These are phyloP conservation scores for Anaspis maculata DNA, from an alignment of 2,888 invertebrate species.

Conservation along the genomic window DNA sequence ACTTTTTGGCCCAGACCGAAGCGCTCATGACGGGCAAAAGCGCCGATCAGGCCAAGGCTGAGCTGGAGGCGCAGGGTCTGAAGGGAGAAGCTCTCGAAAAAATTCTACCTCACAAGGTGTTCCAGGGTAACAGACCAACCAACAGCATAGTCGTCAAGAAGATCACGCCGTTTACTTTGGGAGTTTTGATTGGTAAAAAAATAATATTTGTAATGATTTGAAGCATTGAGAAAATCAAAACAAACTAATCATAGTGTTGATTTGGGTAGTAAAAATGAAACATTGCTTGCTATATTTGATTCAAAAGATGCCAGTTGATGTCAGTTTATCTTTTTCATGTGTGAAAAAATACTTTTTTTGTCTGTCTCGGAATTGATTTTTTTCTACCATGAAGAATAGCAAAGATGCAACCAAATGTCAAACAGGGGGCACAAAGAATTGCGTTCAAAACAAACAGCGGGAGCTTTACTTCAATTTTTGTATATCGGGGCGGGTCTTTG, in stretches of 20 bases:
- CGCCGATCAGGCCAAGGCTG: slow-evolving; percentile 57
- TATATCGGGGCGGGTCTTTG: background rate
- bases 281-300: too few species aligned
- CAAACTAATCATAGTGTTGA: too few species aligned
- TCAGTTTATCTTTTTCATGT: too few species aligned
- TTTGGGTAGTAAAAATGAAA: too few species aligned
- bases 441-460: too few species aligned
- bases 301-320: too few species aligned
- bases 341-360: too few species aligned
- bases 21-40: slow-evolving; percentile 76
- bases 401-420: too few species aligned
- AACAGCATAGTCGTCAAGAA: slow-evolving; percentile 91
- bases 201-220: slow-evolving; percentile 23
- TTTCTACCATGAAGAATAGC: too few species aligned
- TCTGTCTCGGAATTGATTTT: too few species aligned
- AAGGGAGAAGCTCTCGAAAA: slow-evolving; percentile 62
- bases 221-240: slow-evolving; percentile 1
- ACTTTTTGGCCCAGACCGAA: slow-evolving; percentile 98
- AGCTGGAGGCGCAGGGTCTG: slow-evolving; percentile 73
- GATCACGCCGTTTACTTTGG: slow-evolving; percentile 87
- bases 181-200: slow-evolving; percentile 87
- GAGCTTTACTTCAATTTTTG: background rate
- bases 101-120: slow-evolving; percentile 92
- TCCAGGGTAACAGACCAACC: slow-evolving; percentile 93
- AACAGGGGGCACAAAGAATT: too few species aligned